Conservation (phyloP, 2,888 invertebrate genomes). For the Oscheius myriophilus region DNA sequence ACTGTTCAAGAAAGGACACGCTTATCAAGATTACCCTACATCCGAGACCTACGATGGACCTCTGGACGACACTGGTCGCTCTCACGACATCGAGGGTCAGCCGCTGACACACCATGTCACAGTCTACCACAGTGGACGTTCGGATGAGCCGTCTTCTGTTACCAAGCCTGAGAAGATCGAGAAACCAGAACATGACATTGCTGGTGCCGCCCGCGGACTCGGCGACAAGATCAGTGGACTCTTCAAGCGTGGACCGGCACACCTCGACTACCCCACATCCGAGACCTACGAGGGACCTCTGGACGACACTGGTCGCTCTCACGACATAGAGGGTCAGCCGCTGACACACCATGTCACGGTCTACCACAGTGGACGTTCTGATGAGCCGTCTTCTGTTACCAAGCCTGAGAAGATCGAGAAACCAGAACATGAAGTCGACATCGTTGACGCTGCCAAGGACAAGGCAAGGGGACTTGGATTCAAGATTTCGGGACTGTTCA, state of each 20-base stretch:
- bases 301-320: conserved; percentile 5
- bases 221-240: conserved; percentile 40
- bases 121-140: conserved; percentile 36
- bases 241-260: conserved; percentile 31
- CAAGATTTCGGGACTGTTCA: conserved; percentile 13
- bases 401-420: conserved; percentile 12
- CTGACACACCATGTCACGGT: conserved; percentile 37
- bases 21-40: conserved; percentile 50
- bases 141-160: conserved; percentile 34
- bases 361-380: conserved; percentile 22
- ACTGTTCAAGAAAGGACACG: conserved; percentile 35
- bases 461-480: conserved; percentile 35
- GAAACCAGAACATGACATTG: conserved; percentile 12
- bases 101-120: conserved; percentile 36
- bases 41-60: conserved; percentile 46
- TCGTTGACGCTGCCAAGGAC: conserved; percentile 31
- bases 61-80: conserved; percentile 33
- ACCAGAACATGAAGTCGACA: conserved; percentile 24
- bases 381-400: conserved; percentile 15
- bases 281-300: conserved; percentile 36
- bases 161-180: conserved; percentile 13
- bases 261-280: conserved; percentile 36
- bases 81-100: conserved; percentile 33
- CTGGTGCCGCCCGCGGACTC: conserved; percentile 17
- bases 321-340: conserved; percentile 41